Conservation (phyloP, 2,797 vertebrate species). For the Alectoris magna region DNA sequence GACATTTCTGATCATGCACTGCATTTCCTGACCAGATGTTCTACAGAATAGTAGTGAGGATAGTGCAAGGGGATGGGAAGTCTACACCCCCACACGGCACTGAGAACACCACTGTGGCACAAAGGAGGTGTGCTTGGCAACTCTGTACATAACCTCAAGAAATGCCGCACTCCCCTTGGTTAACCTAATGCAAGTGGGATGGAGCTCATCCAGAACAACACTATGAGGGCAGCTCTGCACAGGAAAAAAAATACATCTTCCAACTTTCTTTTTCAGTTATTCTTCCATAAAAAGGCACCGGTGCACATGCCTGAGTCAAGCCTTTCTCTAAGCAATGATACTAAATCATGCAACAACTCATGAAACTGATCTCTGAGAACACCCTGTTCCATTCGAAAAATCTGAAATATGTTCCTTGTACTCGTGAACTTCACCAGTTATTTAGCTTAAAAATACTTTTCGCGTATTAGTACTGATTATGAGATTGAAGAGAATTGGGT, state of each 20-base stretch:
- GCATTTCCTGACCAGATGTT: neutral
- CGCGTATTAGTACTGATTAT: neutral
- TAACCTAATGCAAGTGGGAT: neutral
- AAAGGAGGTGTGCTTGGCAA: neutral
- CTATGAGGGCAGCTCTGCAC: neutral
- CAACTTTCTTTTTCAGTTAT: neutral
- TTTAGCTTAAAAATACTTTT: slow-evolving; percentile 3
- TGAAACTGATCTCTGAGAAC: neutral
- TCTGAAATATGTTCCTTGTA: slow-evolving; percentile 8
- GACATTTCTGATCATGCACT: rapidly evolving
- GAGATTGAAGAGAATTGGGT: neutral
- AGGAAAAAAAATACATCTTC: neutral
- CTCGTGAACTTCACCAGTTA: neutral
- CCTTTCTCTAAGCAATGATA: neutral
- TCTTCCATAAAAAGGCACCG: neutral
- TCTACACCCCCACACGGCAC: rapidly evolving
- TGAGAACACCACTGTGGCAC: rapidly evolving
- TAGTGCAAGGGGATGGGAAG: rapidly evolving
- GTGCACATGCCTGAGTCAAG: neutral
- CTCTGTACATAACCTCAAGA: neutral
- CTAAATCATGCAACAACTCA: neutral
- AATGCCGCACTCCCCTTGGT: rapidly evolving
- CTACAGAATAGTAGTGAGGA: rapidly evolving
- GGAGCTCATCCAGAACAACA: neutral
- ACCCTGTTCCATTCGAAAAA: neutral